Conservation (phyloP, 2,797 vertebrate genomes). For the Potorous gilbertii region DNA sequence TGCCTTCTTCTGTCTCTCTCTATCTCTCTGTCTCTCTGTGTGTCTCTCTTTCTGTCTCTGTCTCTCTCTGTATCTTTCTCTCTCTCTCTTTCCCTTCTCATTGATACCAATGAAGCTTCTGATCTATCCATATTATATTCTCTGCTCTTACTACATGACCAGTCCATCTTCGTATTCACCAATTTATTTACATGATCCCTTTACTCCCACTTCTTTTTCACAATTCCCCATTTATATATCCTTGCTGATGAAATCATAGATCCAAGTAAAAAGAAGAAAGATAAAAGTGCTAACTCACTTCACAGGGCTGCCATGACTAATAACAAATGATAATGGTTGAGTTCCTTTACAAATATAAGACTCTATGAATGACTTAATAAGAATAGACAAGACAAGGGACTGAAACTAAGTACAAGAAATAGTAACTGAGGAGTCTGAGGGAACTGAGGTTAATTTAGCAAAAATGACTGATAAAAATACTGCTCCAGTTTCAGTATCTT, state of each 20-base stretch:
- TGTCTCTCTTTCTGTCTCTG: too few relatives aligned
- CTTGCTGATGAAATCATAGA: neutral
- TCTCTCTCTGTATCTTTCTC: too few relatives aligned
- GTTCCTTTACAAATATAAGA: slow-evolving; percentile 38
- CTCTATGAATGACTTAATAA: slow-evolving; percentile 30
- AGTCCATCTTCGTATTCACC: neutral
- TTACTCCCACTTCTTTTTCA: neutral
- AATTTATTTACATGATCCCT: neutral
- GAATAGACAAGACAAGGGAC: slow-evolving; percentile 13
- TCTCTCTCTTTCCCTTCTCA: neutral
- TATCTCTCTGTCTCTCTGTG: too few relatives aligned
- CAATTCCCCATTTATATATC: neutral
- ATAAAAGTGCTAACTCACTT: neutral
- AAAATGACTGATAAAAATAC: neutral
- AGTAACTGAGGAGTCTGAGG: neutral
- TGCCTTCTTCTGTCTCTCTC: too few relatives aligned
- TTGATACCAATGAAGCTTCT: neutral
- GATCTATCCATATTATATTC: neutral
- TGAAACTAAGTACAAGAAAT: slow-evolving; percentile 19
- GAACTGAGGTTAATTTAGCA: neutral
- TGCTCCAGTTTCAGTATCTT: neutral
- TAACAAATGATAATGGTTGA: neutral
- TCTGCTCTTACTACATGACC: neutral
- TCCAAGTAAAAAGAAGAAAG: neutral
- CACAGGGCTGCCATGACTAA: neutral